Base-by-base conservation (phyloP, 2,113 vertebrate species). In the Ondatra zibethicus region DNA sequence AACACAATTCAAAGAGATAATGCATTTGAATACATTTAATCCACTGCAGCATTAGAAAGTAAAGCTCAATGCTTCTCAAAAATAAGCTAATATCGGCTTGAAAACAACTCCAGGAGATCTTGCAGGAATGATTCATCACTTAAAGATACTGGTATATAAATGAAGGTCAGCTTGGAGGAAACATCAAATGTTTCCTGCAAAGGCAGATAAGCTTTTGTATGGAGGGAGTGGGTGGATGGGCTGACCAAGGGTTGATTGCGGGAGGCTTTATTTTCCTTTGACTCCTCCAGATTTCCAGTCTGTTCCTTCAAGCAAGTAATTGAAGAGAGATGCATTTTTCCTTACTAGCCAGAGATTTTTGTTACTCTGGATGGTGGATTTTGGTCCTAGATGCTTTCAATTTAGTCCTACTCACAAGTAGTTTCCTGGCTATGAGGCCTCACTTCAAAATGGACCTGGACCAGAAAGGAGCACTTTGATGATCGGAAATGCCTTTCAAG, bases 11-110 rank as follows among this genome's bases (percentile, higher is more conserved):
- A 95, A 94, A 97, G 36, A 93, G 88, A 94, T 96, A 92, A 92
- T 76, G 31, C 90, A 92, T 92, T 96, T 97, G 85, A 97, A 93
- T 96, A 55, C 86, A 96, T 91, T 93, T 96, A 96, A 96, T 96
- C 68, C 27, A 89, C 33, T 7, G 3, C 16, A 7, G 58, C 73
- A 63, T 77, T 88, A 76, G 88, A 95, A 97, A 93, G 70, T 42
- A 94, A 97, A 95, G 70, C 70, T 91, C 42, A 27, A 33, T 25
- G 11, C 17, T 33, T 95, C 47, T 95, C 33, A 45, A 90, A 93
- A 93, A 90, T 63, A 94, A 96, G 93, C 77, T 85, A 87, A 58
- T 73, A 91, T n/a, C 55, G 97, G 27, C 63, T 95, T 91, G 80
- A 96, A 97, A 98, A 92, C 25, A 85, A 80, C 58, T 55, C 92